These are phyloP conservation scores for Ahaetulla prasina DNA, from an alignment of 2,113 vertebrate species.

Conservation along the genomic window DNA sequence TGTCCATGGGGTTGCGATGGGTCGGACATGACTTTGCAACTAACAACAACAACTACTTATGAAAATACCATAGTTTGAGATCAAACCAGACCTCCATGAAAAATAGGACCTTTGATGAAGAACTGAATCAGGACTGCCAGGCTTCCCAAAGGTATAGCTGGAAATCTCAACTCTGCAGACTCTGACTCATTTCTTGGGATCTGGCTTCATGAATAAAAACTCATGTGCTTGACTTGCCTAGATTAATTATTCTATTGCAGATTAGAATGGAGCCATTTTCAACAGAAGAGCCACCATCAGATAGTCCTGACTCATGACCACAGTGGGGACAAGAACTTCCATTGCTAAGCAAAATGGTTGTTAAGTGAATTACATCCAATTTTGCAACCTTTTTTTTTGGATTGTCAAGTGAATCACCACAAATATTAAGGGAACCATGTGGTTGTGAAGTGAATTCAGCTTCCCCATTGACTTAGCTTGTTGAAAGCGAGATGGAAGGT, in stretches of 20 bases:
- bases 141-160: neutral
- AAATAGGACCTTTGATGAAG: neutral
- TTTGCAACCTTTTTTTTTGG: no score
- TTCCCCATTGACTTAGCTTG: neutral
- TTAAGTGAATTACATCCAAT: neutral
- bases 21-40: no score
- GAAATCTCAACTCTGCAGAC: neutral
- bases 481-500: neutral
- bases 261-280: neutral
- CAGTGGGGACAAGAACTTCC: neutral
- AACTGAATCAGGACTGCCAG: neutral
- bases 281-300: neutral
- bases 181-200: neutral
- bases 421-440: neutral
- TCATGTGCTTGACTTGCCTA: neutral
- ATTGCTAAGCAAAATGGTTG: neutral
- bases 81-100: neutral
- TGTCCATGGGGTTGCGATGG: no score
- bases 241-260: neutral
- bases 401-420: neutral
- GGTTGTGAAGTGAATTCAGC: neutral
- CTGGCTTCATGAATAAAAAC: neutral
- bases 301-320: neutral
- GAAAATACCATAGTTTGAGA: neutral
- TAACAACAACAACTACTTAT: no score